Evolutionary conservation across 2,888 invertebrate species (phyloP).

Genomic region (Drosophila stalkeri): DNA sequence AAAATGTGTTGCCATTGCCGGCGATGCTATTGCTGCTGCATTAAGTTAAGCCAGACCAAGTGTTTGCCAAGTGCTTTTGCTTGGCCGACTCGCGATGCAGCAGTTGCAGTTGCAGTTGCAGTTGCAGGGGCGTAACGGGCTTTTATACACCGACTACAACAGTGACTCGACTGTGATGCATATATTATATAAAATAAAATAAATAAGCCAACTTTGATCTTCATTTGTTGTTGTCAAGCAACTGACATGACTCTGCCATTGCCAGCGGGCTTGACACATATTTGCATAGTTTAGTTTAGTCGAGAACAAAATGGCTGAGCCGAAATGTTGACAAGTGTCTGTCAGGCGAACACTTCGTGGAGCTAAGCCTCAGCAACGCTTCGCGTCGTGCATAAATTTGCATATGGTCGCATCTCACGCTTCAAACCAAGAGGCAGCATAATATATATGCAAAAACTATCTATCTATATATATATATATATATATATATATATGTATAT

Average conservation of each 20-base stretch:
- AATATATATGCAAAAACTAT: conserved; percentile 18
- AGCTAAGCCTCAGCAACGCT: conserved; percentile 24
- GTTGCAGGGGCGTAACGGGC: conserved; percentile 70
- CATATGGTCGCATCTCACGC: conserved; percentile 77
- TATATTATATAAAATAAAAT: conserved; percentile 79
- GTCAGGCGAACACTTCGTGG: conserved; percentile 63
- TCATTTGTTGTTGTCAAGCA: conserved; percentile 76
- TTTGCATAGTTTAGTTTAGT: conserved; percentile 75
- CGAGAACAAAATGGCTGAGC: conserved; percentile 65
- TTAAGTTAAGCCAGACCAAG: conserved; percentile 48
- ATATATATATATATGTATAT: conserved; percentile 11
- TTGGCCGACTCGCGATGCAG: conserved; percentile 36
- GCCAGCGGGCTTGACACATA: conserved; percentile 70
- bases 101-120: conserved; percentile 50
- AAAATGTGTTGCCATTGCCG: conserved; percentile 76
- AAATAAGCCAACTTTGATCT: conserved; percentile 77
- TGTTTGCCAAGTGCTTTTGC: conserved; percentile 59
- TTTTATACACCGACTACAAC: conserved; percentile 33
- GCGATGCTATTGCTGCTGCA: conserved; percentile 28
- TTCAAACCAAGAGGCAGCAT: conserved; percentile 43
- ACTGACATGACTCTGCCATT: conserved; percentile 74
- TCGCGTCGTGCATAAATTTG: conserved; percentile 65
- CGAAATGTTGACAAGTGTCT: conserved; percentile 76
- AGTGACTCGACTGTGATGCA: conserved; percentile 37
- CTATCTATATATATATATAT: conserved; percentile 6